Base-by-base conservation (phyloP, 1,140 invertebrate species). In the Drosophila nebulosa region DNA sequence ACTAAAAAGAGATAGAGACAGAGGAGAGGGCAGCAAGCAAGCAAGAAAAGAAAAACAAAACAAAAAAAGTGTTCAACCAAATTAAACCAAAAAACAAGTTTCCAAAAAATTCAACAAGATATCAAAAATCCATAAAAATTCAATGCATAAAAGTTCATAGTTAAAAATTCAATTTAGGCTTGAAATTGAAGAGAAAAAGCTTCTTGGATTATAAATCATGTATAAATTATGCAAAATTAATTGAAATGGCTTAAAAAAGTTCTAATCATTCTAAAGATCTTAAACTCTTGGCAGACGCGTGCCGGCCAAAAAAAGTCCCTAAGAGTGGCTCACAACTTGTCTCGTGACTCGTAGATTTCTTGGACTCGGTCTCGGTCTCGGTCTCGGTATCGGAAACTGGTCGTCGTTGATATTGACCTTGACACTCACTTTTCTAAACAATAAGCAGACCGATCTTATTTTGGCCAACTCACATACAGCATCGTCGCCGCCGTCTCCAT, bases 401-500 rank as follows among this genome's bases (percentile, higher is more conserved):
- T 78, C 71, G 55, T 35, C 59, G 52, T 46, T 46, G 62, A 46
- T 50, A 63, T 79, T 83, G 83, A 90, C 89, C 89, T 90, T 90
- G 89, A 90, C 89, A 90, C 89, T 90, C 85, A 90, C 88, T 88
- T 88, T 88, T 88, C 79, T 86, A 75, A 83, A 78, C 67, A 79
- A 78, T 73, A 72, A 67, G 53, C 71, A 64, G 60, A 69, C 58
- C 58, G 61, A 89, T 70, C 75, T 52, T 46, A 61, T 57, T 78
- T 84, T 55, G 64, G 69, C 74, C 84, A 75, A 68, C 73, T 79
- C 39, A 30, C 7, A 30, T 9, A 30, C 27, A 30, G 27, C 27
- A 9, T 30, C 27, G 7, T 30, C 7, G 27, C 9, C 26, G 5
- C 9, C 5, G 4, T 27, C 26, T 0, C 1, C 4, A 5, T 46